Base-by-base conservation (phyloP, 2,888 invertebrate genomes). In the Plebejus argus region DNA sequence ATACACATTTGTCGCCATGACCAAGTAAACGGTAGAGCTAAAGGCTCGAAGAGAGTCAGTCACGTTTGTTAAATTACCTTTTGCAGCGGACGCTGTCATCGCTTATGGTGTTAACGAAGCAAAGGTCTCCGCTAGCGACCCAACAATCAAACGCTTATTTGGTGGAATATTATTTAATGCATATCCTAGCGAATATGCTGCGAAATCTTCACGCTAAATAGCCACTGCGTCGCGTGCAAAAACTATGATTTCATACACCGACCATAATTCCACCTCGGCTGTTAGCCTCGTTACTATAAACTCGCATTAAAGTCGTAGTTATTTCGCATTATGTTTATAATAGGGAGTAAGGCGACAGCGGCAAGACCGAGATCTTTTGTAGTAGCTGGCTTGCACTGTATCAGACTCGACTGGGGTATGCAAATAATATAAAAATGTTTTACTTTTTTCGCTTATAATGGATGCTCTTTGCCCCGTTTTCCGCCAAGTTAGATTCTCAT, bases 401-500 rank as follows among this genome's bases (percentile, higher is more conserved):
- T 86, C 86, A 81, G 80, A 82, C 82, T 87, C 85, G 85, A 82
- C 82, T 87, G 85, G 85, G 82, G 85, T 82, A 85, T 81, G 86
- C 86, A 86, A 88, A 87, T 88, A 89, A 88, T 87, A 82, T 87
- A 89, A 90, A 92, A 91, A 91, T 88, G 87, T 88, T 91, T 90
- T 86, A 77, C 77, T 86, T 83, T 83, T 85, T 85, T 85, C 83
- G 87, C 86, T 88, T 85, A 66, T 86, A 85, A 85, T 87, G 85
- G 85, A 82, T 82, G 79, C 79, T 76, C 85, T 78, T 79, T 79
- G 77, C 83, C 87, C 88, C 88, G 87, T 90, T 92, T 93, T 91
- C 90, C 91, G 90, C 91, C 86, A 86, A 91, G 92, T 93, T 92
- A 90, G 89, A 90, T 90, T 92, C 92, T 92, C 92, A 92, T 93